These are phyloP conservation scores for Muscina levida DNA, from an alignment of 2,888 invertebrate species.

Conservation along the genomic window DNA sequence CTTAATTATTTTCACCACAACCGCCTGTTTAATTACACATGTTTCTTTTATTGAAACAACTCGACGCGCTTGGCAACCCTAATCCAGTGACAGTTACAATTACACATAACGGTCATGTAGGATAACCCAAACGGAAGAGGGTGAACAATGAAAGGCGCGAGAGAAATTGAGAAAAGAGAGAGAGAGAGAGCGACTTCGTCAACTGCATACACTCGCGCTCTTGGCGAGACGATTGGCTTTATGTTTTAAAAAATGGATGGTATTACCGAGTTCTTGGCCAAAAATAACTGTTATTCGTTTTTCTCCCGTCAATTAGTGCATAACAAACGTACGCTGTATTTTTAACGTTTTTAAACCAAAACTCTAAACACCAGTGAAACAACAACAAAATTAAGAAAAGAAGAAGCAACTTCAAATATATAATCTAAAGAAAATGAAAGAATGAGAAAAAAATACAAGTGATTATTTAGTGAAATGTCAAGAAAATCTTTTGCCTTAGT, in stretches of 20 bases:
- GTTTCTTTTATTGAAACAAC: too few relatives aligned
- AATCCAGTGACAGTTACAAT: slow-evolving; percentile 36
- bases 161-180: slow-evolving; percentile 16
- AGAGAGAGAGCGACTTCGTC: slow-evolving; percentile 23
- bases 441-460: slow-evolving; percentile 5
- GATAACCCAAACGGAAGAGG: neutral
- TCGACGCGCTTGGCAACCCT: slow-evolving; percentile 24
- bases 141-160: slow-evolving; percentile 1
- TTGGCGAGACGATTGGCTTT: neutral
- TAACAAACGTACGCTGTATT: slow-evolving; percentile 66
- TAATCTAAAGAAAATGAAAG: slow-evolving; percentile 23
- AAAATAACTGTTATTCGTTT: slow-evolving; percentile 68
- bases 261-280: slow-evolving; percentile 38
- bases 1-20: too few relatives aligned
- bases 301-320: slow-evolving; percentile 78
- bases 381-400: slow-evolving; percentile 51
- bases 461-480: slow-evolving; percentile 56
- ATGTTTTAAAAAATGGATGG: slow-evolving; percentile 25
- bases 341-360: slow-evolving; percentile 51
- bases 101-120: slow-evolving; percentile 52
- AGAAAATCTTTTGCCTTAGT: slow-evolving; percentile 68
- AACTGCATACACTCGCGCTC: neutral
- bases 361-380: slow-evolving; percentile 66
- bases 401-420: slow-evolving; percentile 49
- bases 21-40: too few relatives aligned